phyloP scores from a whole-genome alignment of 2,888 invertebrate species.

The Metacarcinus magister region DNA sequence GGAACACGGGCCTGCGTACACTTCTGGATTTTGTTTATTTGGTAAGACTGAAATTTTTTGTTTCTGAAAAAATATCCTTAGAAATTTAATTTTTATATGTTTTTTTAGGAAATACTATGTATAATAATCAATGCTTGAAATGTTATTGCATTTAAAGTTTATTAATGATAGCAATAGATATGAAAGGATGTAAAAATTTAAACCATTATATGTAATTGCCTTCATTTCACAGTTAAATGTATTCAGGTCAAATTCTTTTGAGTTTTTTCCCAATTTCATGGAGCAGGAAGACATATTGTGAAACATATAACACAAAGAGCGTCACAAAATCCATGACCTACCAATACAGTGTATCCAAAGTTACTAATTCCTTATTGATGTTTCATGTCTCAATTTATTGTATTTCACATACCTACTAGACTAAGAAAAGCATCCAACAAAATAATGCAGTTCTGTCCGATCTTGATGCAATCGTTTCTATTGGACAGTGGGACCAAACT shows the following conservation, averaged over 20 bases:
- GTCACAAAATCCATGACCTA: not conserved
- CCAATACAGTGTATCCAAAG: not conserved
- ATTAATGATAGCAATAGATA: not conserved
- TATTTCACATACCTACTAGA: not conserved
- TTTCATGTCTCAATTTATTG: not conserved
- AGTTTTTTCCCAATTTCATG: not conserved
- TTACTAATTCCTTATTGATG: not conserved
- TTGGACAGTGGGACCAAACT: slow-evolving; percentile 31
- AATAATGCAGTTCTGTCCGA: not conserved
- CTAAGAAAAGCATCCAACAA: slow-evolving; percentile 5
- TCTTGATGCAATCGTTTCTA: not conserved
- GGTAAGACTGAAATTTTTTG: not conserved
- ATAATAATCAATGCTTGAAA: not conserved
- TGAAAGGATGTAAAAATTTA: not conserved
- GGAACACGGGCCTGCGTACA: not conserved
- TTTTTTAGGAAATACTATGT: not conserved
- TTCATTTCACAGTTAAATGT: not conserved
- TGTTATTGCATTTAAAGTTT: slow-evolving; percentile 42
- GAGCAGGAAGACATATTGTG: not conserved
- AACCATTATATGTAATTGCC: not conserved
- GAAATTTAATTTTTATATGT: slow-evolving; percentile 1
- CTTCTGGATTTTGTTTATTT: not conserved
- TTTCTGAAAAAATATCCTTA: not conserved
- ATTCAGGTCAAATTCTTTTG: not conserved
- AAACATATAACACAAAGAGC: not conserved